A percentile compares a stretch with the other conserved stretches of the same genome.
Evolutionary conservation across 2,113 vertebrate genomes (phyloP).

Genomic region (Brachyhypopomus gauderio): DNA sequence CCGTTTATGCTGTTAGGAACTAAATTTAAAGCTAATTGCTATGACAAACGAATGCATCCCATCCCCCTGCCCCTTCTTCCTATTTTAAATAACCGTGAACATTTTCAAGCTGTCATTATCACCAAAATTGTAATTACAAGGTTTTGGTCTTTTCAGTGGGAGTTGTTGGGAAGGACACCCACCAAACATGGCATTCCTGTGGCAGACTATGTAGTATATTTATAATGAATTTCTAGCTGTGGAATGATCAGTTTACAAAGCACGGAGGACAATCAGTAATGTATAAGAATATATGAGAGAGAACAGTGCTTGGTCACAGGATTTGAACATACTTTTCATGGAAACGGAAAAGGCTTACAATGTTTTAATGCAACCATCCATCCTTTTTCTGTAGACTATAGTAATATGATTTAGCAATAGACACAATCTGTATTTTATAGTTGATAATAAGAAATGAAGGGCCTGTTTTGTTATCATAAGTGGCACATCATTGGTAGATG

Average conservation of each 20-base stretch:
- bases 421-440: conserved; percentile 3
- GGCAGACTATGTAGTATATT: conserved; percentile 74
- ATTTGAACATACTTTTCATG: background rate
- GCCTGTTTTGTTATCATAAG: conserved; percentile 6
- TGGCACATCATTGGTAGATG: background rate
- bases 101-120: conserved; percentile 79
- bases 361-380: background rate
- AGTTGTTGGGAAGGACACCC: conserved; percentile 78
- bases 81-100: conserved; percentile 73
- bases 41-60: conserved; percentile 71
- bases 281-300: background rate
- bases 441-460: conserved; percentile 8
- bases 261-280: conserved; percentile 57
- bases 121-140: conserved; percentile 81
- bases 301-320: conserved; percentile 1
- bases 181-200: conserved; percentile 77
- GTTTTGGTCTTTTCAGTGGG: conserved; percentile 74
- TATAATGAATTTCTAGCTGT: conserved; percentile 68
- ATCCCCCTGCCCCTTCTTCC: conserved; percentile 14
- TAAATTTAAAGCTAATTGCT: conserved; percentile 85
- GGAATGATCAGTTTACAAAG: conserved; percentile 72
- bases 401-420: background rate
- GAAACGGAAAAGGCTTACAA: background rate
- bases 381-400: background rate
- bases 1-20: conserved; percentile 70